Percentiles rank a stretch among this genome's conserved stretches.
These are phyloP conservation scores for Semnopithecus entellus DNA, from an alignment of 2,113 vertebrate species.

Conservation along the genomic window DNA sequence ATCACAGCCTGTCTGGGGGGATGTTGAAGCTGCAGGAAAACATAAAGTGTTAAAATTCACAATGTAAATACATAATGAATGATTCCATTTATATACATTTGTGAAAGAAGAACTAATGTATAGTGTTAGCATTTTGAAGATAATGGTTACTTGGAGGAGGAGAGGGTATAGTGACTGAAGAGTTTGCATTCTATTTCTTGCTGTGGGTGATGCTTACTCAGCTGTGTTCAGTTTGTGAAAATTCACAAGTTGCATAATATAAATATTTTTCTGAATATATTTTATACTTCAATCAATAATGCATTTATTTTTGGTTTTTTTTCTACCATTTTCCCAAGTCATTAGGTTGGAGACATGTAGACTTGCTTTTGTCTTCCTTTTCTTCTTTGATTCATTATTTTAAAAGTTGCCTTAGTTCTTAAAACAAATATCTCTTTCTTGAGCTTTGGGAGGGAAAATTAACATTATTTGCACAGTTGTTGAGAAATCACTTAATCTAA, in stretches of 20 bases:
- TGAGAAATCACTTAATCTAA: background rate
- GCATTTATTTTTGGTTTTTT: background rate
- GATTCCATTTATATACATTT: background rate
- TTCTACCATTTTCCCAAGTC: background rate
- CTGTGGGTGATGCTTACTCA: background rate
- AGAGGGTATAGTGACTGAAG: background rate
- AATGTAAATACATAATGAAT: background rate
- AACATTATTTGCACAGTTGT: background rate
- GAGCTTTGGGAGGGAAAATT: background rate
- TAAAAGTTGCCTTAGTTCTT: background rate
- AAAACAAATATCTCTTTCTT: constrained; percentile 4
- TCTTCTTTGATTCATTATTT: background rate
- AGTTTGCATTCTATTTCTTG: background rate
- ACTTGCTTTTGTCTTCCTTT: background rate
- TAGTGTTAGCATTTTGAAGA: background rate
- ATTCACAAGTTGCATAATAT: background rate
- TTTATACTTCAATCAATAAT: background rate
- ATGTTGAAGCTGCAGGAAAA: background rate
- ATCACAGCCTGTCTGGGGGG: background rate
- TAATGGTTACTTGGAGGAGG: background rate
- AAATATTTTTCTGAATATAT: background rate
- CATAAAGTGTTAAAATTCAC: background rate
- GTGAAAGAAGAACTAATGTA: background rate
- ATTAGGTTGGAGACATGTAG: background rate
- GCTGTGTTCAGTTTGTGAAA: background rate